Evolutionary conservation across 2,797 vertebrate species (phyloP), one percentile per base, ranked within the genome.

Genomic region (Etheostoma nigrum): DNA sequence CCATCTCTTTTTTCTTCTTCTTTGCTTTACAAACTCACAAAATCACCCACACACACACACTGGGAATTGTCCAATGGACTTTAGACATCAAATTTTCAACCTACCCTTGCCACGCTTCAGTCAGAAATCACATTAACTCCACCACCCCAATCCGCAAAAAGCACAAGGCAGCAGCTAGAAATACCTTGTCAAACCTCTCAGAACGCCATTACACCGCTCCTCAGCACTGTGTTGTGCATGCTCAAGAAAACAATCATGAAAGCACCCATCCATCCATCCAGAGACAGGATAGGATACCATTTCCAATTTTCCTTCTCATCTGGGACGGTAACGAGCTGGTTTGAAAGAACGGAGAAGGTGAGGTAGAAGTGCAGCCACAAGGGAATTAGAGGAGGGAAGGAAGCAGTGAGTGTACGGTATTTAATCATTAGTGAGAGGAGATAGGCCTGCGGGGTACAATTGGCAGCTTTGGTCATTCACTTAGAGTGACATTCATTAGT

Each of bases 401-500:
- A 58, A 51, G 59, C 53, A 79, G 79, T 83, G 73, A 79, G 67
- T 64, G 77, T 76, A 42, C 1, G 67, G 78, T 76, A 74, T 89
- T 87, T 76, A 83, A 89, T 92, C 87, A 88, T 87, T 85, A 87
- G 81, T 4, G 74, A 80, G 83, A 63, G 51, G 54, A 84, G 84
- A 82, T 33, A 21, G 79, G 77, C 69, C 86, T 0, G 49, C 53
- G 16, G 83, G 70, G 13, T 40, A 62, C 86, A 82, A 82, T 66
- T 87, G 78, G 80, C 81, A 86, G 80, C 74, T 72, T 23, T 4
- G 47, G 82, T 80, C 82, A 77, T 88, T 92, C 86, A 89, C 91
- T 90, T 67, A 67, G 82, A 85, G 48, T 80, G 87, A 87, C 79
- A 83, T 83, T 89, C 87, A 90, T 92, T 90, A 92, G 87, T 77